Conservation (phyloP, 2,113 vertebrate species). For the Scartelaos histophorus region DNA sequence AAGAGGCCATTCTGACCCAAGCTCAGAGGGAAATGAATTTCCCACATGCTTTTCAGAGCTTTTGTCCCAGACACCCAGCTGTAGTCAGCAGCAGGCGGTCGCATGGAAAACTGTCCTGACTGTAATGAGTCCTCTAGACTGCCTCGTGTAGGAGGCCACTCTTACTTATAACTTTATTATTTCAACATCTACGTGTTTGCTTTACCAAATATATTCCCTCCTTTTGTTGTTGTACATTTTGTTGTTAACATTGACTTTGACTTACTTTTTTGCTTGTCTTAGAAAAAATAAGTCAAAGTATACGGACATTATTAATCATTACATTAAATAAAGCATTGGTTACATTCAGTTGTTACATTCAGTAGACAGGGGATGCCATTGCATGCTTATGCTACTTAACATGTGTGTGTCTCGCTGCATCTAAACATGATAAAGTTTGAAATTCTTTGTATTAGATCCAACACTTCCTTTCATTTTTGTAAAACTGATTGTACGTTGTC, state of each 20-base stretch:
- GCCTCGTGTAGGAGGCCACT: slow-evolving; percentile 1
- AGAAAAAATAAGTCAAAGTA: not conserved
- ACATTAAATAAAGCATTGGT: not conserved
- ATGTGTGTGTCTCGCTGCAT: not conserved
- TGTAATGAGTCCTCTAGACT: slow-evolving; percentile 30
- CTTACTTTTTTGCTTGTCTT: not conserved
- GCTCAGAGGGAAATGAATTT: slow-evolving; percentile 47
- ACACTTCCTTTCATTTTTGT: no score
- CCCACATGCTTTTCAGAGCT: slow-evolving; percentile 52
- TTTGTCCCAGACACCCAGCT: slow-evolving; percentile 54
- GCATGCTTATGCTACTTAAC: not conserved
- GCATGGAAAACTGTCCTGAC: slow-evolving; percentile 47
- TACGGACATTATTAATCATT: not conserved
- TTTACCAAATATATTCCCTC: no score
- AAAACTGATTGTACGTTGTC: no score
- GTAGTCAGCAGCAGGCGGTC: slow-evolving; percentile 41
- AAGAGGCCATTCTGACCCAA: slow-evolving; percentile 42
- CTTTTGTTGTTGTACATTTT: slow-evolving; percentile 7
- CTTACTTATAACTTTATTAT: slow-evolving; percentile 10
- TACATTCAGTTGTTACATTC: not conserved
- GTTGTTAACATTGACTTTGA: not conserved
- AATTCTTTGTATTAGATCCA: not conserved
- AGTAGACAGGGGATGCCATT: not conserved
- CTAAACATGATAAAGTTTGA: not conserved
- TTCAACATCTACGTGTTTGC: slow-evolving; percentile 7